Evolutionary conservation across 2,797 vertebrate species (phyloP), one percentile per base, ranked within the genome.

Genomic region (Chelonia mydas): DNA sequence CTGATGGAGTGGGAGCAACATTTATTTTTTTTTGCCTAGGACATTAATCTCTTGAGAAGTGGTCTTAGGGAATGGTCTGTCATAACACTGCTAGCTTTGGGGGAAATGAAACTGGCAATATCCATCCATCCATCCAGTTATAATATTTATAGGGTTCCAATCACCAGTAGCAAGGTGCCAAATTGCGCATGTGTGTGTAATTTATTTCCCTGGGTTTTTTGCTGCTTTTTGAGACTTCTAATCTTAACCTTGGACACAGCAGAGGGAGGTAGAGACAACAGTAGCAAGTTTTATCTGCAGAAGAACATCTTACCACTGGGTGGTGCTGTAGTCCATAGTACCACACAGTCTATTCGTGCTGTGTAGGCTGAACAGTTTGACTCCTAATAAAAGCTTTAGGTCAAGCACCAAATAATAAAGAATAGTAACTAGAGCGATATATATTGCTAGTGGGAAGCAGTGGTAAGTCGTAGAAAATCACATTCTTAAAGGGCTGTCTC

Each of bases 311-410:
- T 89, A 84, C 97, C 97, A 49, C 86, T 90, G 93, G 97, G 84
- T 97, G 96, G 95, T 95, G 94, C 87, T 96, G 27, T 83, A 95
- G 91, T n/a, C 92, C 88, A 92, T 90, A 7, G 68, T 81, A 88
- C 90, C 45, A 79, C 11, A 0, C 17, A 21, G 16, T 21, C 50
- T 47, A 37, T 76, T 25, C 49, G 37, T 77, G 33, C 16, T 54
- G 12, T 10, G n/a, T 15, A 50, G 15, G 1, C 49, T 53, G 50
- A 83, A 51, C 51, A 50, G 21, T 86, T 96, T 74, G 45, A 76
- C 50, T 92, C 2, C 19, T 47, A 12, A 1, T 27, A 59, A 74
- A 79, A 81, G 45, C 89, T 95, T 96, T 47, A 89, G 82, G 50
- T 90, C 53, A 84, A 90, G 28, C 41, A 82, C 80, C 27, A 89